Evolutionary conservation across 1,140 invertebrate species (phyloP).

Genomic region (Callitettix versicolor): DNA sequence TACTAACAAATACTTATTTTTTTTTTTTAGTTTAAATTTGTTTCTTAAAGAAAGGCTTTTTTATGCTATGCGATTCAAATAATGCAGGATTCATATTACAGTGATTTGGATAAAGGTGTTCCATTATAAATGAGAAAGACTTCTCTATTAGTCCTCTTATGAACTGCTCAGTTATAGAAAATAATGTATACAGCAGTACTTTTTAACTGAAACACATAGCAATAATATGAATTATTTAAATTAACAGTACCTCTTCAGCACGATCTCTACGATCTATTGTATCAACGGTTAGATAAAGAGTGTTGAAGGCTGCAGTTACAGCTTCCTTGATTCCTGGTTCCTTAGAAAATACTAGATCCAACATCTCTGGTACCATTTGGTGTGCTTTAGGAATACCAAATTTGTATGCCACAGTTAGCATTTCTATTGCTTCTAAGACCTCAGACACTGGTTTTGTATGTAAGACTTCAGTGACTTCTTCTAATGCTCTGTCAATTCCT

Average conservation of each 20-base stretch:
- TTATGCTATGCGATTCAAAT: too few relatives aligned
- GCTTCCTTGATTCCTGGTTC: constrained; percentile 51
- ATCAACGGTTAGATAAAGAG: constrained; percentile 44
- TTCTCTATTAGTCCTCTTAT: too few relatives aligned
- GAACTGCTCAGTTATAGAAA: too few relatives aligned
- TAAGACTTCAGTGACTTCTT: constrained; percentile 19
- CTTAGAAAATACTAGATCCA: constrained; percentile 61
- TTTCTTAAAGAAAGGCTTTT: too few relatives aligned
- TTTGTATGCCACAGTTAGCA: constrained; percentile 69
- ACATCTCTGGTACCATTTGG: constrained; percentile 58
- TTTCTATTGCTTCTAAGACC: constrained; percentile 72
- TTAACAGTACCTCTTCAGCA: too few relatives aligned
- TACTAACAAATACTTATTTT: too few relatives aligned
- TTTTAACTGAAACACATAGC: neutral
- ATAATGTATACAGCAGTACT: too few relatives aligned
- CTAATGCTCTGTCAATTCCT: constrained; percentile 14
- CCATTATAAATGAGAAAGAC: too few relatives aligned
- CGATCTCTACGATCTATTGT: too few relatives aligned
- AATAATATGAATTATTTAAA: neutral
- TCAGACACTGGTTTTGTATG: constrained; percentile 43
- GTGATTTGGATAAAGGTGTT: too few relatives aligned
- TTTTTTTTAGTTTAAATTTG: too few relatives aligned
- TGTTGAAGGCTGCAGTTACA: constrained; percentile 48
- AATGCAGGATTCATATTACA: too few relatives aligned
- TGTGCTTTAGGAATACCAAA: constrained; percentile 63